Evolutionary conservation across 2,113 vertebrate genomes (phyloP), one percentile per base, ranked within the genome.

Genomic region (Myotis lucifugus): DNA sequence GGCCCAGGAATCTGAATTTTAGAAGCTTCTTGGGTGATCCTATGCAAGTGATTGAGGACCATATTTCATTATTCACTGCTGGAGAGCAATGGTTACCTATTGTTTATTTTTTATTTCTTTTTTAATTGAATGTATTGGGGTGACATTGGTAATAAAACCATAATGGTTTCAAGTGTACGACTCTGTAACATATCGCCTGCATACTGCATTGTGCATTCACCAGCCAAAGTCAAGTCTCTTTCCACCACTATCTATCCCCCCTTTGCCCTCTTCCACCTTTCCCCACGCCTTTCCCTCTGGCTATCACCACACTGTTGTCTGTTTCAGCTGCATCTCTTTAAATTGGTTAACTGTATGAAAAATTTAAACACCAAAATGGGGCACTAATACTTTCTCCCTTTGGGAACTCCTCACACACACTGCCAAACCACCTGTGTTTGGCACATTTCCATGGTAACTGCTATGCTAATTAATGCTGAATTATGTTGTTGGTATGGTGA

Each of bases 361-460:
- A 95, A 89, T 79, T 94, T 90, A 84, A 95, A 91, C 42, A 59
- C 23, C 69, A 89, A 85, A 84, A 78, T 73, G 78, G 72, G 15
- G 23, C 82, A 69, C 8, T 15, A 87, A 77, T 66, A 42, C 15
- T 34, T 69, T 37, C 32, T 64, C n/a, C 52, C 78, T 8, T 34
- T 25, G 1, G 42, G 23, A 42, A 70, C 15, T 72, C 70, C 29
- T 59, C n/a, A 61, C 73, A 95, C 81, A 87, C 32, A 48, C 34
- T 85, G 40, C 29, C 93, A 94, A 27, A 25, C 79, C 77, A 91
- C 92, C 67, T 86, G n/a, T 69, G n/a, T 73, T 88, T 85, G 92
- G 72, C 78, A 90, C 32, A 87, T 96, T 95, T 91, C 92, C 78
- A 91, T 91, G 88, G 90, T 82, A 96, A 96, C 85, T 93, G 64